phyloP scores from a whole-genome alignment of 2,797 vertebrate species.

The Chanos chanos region DNA sequence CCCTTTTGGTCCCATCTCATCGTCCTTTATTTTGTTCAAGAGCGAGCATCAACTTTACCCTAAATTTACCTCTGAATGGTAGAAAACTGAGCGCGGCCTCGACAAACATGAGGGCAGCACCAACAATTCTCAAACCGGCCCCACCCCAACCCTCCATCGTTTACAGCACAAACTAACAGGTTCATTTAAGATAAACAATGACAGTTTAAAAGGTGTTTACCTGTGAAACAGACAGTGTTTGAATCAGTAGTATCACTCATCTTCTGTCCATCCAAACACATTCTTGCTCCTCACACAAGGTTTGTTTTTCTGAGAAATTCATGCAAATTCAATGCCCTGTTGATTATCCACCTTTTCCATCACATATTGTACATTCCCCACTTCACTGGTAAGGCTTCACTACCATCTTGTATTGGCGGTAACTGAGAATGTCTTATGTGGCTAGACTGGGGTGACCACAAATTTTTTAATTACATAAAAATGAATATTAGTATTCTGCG shows the following conservation, averaged over 20 bases:
- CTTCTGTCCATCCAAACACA: constrained; percentile 35
- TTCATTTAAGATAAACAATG: constrained; percentile 29
- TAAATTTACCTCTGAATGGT: constrained; percentile 68
- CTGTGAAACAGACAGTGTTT: constrained; percentile 60
- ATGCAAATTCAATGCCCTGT: constrained; percentile 59
- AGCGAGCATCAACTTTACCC: constrained; percentile 80
- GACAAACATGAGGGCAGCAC: constrained; percentile 73
- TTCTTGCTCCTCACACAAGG: constrained; percentile 52
- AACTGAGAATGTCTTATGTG: background rate
- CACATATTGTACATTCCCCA: no score
- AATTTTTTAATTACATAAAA: constrained; percentile 18
- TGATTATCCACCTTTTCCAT: constrained; percentile 28
- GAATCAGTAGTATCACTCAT: constrained; percentile 63
- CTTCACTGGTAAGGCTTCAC: no score
- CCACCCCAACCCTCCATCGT: constrained; percentile 55
- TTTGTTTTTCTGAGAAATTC: constrained; percentile 50
- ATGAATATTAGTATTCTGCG: no score
- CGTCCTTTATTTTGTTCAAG: constrained; percentile 79
- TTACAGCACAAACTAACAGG: constrained; percentile 49
- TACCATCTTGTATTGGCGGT: no score
- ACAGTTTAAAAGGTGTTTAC: constrained; percentile 52
- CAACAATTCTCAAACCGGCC: constrained; percentile 57
- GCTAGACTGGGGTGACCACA: background rate
- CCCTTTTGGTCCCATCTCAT: constrained; percentile 64
- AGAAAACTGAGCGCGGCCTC: constrained; percentile 76